Percentiles rank a stretch among this genome's conserved stretches.
These are phyloP conservation scores for Heliconius aoede DNA, from an alignment of 2,888 invertebrate genomes.

Conservation along the genomic window DNA sequence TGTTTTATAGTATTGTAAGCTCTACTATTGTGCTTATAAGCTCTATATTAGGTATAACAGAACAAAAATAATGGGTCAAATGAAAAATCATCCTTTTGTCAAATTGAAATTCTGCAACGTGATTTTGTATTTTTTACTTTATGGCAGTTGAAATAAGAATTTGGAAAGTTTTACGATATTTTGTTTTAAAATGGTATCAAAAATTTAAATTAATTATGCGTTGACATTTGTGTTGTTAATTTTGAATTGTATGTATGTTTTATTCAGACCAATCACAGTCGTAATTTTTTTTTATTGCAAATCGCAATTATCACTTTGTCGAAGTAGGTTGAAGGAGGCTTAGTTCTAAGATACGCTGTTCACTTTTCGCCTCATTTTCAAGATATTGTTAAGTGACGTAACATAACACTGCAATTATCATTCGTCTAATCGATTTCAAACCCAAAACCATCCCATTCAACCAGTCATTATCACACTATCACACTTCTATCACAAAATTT, in stretches of 20 bases:
- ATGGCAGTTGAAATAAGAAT: constrained; percentile 3
- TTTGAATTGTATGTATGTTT: too few species aligned
- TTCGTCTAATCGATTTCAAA: too few species aligned
- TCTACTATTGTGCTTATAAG: background rate
- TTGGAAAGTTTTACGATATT: background rate
- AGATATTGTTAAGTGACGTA: constrained; percentile 19
- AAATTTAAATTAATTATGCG: constrained; percentile 65
- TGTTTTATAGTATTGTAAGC: background rate
- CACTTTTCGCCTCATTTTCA: constrained; percentile 51
- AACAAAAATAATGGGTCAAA: background rate
- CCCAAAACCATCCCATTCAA: too few species aligned
- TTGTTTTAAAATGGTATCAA: constrained; percentile 54
- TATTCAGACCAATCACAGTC: too few species aligned
- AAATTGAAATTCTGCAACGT: background rate
- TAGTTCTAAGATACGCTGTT: too few species aligned
- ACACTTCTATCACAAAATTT: background rate
- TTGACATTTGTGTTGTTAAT: constrained; percentile 56
- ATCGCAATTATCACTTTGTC: too few species aligned
- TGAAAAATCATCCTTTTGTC: constrained; percentile 11
- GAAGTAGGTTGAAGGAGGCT: too few species aligned
- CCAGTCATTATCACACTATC: background rate
- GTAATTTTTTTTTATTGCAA: too few species aligned
- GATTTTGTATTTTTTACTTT: constrained; percentile 32
- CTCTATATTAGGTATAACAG: background rate
- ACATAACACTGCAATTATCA: background rate